A percentile compares a stretch with the other conserved stretches of the same genome.
These are phyloP conservation scores for Linnaemya vulpina DNA, from an alignment of 2,888 invertebrate genomes.

Conservation along the genomic window DNA sequence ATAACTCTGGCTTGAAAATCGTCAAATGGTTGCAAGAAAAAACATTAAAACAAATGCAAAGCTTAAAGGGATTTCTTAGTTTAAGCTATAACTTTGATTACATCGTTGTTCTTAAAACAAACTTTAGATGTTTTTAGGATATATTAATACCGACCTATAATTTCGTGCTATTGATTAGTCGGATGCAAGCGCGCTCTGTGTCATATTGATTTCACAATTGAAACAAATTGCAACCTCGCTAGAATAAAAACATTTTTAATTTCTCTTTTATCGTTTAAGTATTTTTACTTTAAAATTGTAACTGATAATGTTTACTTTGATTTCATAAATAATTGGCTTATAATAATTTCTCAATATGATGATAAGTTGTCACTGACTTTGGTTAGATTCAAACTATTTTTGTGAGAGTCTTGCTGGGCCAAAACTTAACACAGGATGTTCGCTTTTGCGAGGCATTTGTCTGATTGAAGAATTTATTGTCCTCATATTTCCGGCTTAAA, in stretches of 20 bases:
- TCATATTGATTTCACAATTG: constrained; percentile 73
- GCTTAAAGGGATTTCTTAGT: constrained; percentile 56
- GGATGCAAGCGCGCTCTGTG: constrained; percentile 74
- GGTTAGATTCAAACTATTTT: constrained; percentile 80
- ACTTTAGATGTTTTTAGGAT: no score
- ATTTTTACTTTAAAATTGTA: constrained; percentile 65
- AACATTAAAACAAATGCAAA: constrained; percentile 62
- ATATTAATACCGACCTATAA: no score
- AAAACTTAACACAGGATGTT: constrained; percentile 74
- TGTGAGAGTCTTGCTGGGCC: constrained; percentile 75
- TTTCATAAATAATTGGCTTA: background rate
- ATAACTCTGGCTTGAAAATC: constrained; percentile 72
- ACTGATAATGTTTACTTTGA: constrained; percentile 10
- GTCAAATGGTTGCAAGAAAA: constrained; percentile 75
- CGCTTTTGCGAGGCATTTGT: constrained; percentile 75
- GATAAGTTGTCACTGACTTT: constrained; percentile 79
- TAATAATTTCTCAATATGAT: constrained; percentile 74
- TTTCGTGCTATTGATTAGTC: background rate
- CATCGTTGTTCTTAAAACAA: no score
- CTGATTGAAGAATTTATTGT: constrained; percentile 71
- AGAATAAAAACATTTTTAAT: constrained; percentile 50
- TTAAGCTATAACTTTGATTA: constrained; percentile 66
- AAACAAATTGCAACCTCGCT: constrained; percentile 73
- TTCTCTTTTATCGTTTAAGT: constrained; percentile 28
- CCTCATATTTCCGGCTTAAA: constrained; percentile 47